phyloP scores from a whole-genome alignment of 64 coral and sea anemone species.

The Actinia equina region DNA sequence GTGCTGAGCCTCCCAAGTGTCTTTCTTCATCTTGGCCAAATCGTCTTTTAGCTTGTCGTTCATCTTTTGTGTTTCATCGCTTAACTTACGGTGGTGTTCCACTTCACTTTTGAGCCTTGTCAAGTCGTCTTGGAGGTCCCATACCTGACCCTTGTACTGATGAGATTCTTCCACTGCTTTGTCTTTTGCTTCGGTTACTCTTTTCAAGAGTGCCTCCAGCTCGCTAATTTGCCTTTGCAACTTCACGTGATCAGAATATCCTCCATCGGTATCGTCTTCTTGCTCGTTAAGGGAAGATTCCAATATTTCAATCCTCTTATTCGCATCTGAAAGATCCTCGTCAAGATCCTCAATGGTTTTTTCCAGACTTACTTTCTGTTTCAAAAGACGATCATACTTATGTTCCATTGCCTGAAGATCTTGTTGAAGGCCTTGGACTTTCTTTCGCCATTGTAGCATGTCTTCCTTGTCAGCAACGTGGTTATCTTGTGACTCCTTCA shows the following conservation, averaged over 20 bases:
- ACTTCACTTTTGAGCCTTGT: slow-evolving; percentile 57
- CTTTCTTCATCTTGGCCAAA: slow-evolving; percentile 64
- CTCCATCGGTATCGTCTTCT: slow-evolving; percentile 36
- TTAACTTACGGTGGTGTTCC: slow-evolving; percentile 42
- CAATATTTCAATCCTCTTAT: slow-evolving; percentile 57
- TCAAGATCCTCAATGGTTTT: slow-evolving; percentile 56
- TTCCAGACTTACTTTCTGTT: slow-evolving; percentile 30
- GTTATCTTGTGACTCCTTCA: slow-evolving; percentile 58
- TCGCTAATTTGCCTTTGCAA: slow-evolving; percentile 44
- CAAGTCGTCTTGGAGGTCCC: slow-evolving; percentile 74
- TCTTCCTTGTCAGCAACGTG: slow-evolving; percentile 81
- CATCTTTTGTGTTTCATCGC: slow-evolving; percentile 70
- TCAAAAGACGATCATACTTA: slow-evolving; percentile 42
- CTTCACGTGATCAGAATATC: slow-evolving; percentile 37
- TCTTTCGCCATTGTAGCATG: slow-evolving; percentile 69
- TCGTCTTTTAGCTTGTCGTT: slow-evolving; percentile 85
- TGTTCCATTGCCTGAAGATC: slow-evolving; percentile 60
- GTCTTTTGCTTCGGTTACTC: slow-evolving; percentile 34
- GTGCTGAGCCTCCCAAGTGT: slow-evolving; percentile 73
- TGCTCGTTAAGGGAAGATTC: slow-evolving; percentile 42
- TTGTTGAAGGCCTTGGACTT: slow-evolving; percentile 60
- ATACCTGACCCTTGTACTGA: slow-evolving; percentile 62
- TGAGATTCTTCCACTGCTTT: slow-evolving; percentile 52
- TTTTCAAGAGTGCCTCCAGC: slow-evolving; percentile 54
- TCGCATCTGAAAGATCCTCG: slow-evolving; percentile 60